phyloP scores from a whole-genome alignment of 2,797 vertebrate species.

The Podargus strigoides region DNA sequence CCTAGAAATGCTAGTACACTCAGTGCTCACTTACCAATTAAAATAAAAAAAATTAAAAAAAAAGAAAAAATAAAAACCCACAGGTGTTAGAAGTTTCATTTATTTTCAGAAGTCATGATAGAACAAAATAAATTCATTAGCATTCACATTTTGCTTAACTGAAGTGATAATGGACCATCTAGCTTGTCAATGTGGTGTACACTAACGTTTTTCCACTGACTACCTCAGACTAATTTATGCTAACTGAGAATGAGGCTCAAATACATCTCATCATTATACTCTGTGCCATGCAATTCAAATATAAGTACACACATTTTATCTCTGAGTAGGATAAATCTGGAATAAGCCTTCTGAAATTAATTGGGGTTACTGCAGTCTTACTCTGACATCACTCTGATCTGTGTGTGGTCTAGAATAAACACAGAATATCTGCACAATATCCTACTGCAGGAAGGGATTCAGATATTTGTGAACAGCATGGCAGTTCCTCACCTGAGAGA shows the following conservation, averaged over 20 bases:
- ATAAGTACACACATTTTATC: slow-evolving; percentile 1
- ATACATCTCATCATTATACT: neutral
- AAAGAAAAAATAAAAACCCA: neutral
- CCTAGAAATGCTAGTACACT: neutral
- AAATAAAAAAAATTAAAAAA: neutral
- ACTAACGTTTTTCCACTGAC: neutral
- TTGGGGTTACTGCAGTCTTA: neutral
- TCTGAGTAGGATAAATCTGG: neutral
- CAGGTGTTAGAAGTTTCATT: neutral
- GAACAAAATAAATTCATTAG: neutral
- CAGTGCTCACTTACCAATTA: neutral
- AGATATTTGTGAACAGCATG: neutral
- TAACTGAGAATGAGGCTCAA: neutral
- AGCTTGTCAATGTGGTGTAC: neutral
- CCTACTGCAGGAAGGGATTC: neutral
- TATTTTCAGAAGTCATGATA: neutral
- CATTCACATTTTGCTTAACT: neutral
- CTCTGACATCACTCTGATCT: neutral
- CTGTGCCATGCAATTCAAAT: neutral
- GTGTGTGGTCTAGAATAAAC: neutral
- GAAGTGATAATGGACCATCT: neutral
- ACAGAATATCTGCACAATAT: neutral
- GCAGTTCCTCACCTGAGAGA: neutral
- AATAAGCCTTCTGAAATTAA: slow-evolving; percentile 39
- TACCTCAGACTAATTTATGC: neutral